phyloP scores from a whole-genome alignment of 1,140 invertebrate species.

The Dysdera silvatica region DNA sequence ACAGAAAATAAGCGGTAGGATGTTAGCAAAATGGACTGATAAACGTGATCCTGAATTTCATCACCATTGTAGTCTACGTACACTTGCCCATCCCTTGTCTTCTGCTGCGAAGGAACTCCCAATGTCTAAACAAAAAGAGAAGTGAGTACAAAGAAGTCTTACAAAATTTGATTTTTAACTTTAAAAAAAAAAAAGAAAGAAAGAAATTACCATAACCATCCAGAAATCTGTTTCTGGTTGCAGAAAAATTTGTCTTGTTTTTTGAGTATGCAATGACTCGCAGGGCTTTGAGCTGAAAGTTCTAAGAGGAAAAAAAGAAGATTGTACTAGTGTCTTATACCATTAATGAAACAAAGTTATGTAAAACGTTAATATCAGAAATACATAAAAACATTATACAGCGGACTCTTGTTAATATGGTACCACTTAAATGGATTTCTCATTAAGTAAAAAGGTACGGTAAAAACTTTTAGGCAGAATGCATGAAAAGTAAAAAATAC shows the following conservation, averaged over 20 bases:
- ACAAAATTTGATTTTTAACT: background rate
- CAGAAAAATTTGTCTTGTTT: constrained; percentile 75
- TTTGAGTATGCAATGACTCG: constrained; percentile 78
- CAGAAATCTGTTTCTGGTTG: constrained; percentile 78
- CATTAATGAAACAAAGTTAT: too few species aligned
- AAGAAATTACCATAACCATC: constrained; percentile 72
- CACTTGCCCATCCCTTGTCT: constrained; percentile 57
- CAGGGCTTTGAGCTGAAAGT: constrained; percentile 74
- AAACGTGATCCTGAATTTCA: constrained; percentile 68
- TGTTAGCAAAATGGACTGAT: constrained; percentile 60
- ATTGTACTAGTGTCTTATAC: too few species aligned
- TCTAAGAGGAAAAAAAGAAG: constrained; percentile 50
- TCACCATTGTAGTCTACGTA: constrained; percentile 63
- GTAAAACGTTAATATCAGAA: too few species aligned
- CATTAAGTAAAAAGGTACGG: too few species aligned
- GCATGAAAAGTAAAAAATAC: too few species aligned
- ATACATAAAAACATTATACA: too few species aligned
- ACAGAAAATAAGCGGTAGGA: constrained; percentile 62
- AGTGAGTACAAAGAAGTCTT: background rate
- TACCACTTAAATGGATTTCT: too few species aligned
- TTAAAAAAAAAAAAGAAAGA: background rate
- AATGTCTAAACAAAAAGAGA: constrained; percentile 52
- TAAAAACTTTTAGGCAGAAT: too few species aligned
- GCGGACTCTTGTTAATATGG: too few species aligned
- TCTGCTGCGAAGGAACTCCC: constrained; percentile 58